Conservation (phyloP, 2,888 invertebrate genomes). For the Cheilosia urbana region DNA sequence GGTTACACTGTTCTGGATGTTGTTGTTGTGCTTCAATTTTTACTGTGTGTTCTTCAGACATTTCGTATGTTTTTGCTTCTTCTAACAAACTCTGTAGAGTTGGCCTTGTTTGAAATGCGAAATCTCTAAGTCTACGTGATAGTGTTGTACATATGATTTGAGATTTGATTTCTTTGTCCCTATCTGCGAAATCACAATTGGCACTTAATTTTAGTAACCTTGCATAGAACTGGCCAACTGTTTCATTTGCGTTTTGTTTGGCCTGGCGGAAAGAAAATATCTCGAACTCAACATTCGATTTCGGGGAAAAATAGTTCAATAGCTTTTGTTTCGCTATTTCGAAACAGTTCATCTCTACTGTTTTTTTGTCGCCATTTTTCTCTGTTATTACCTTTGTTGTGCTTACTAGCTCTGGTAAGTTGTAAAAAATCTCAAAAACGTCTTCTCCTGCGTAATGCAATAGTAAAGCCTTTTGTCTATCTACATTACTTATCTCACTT, state of each 20-base stretch:
- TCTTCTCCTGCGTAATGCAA: not conserved
- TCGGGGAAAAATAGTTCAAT: constrained; percentile 16
- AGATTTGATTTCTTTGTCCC: not conserved
- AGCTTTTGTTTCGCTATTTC: constrained; percentile 12
- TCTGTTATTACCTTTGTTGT: not conserved
- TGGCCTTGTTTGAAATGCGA: too few relatives aligned
- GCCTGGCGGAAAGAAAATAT: constrained; percentile 32
- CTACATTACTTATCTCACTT: not conserved
- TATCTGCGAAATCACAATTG: not conserved
- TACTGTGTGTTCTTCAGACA: too few relatives aligned
- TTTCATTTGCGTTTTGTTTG: constrained; percentile 10
- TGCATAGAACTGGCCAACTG: not conserved
- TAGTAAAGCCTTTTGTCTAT: not conserved
- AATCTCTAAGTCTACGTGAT: too few relatives aligned
- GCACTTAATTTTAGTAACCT: not conserved
- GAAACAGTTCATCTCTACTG: not conserved
- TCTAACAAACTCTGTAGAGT: too few relatives aligned
- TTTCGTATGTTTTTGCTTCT: too few relatives aligned
- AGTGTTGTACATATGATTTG: too few relatives aligned
- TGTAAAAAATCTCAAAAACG: not conserved
- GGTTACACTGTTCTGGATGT: constrained; percentile 7
- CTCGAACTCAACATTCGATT: constrained; percentile 18
- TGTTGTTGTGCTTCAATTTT: too few relatives aligned
- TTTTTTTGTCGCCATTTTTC: not conserved
- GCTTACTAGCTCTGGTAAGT: not conserved